phyloP scores from a whole-genome alignment of 2,797 vertebrate species.

The Acanthurus leucopareius region DNA sequence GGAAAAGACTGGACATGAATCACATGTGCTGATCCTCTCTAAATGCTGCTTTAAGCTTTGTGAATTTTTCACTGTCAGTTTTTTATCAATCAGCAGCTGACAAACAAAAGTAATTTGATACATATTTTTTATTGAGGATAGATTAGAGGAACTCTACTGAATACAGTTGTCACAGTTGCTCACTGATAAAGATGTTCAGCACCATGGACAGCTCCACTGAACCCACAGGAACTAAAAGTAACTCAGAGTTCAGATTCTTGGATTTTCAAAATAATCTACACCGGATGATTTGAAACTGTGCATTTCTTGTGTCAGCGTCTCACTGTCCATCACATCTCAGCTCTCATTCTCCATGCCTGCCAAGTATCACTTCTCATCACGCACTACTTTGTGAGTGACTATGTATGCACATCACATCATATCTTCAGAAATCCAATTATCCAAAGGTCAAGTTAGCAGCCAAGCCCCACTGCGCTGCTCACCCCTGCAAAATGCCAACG shows the following conservation, averaged over 20 bases:
- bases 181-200: conserved; percentile 38
- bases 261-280: conserved; percentile 33
- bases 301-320: conserved; percentile 41
- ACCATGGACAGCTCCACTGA: conserved; percentile 41
- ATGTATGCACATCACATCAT: conserved; percentile 72
- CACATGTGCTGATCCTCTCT: conserved; percentile 68
- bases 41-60: conserved; percentile 73
- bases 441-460: conserved; percentile 84
- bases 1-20: conserved; percentile 64
- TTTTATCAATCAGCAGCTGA: conserved; percentile 53
- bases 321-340: conserved; percentile 38
- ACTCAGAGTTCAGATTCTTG: not conserved
- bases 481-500: conserved; percentile 81
- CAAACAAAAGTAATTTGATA: conserved; percentile 39
- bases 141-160: conserved; percentile 24
- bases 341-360: conserved; percentile 72
- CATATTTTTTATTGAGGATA: conserved; percentile 14
- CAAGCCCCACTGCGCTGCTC: conserved; percentile 72
- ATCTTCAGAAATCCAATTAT: conserved; percentile 86
- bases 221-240: conserved; percentile 6
- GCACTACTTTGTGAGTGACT: conserved; percentile 56
- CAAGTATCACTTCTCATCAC: conserved; percentile 80
- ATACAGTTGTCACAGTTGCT: not conserved
- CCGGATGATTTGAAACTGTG: conserved; percentile 24
- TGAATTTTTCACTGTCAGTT: conserved; percentile 54